Evolutionary conservation across 2,113 vertebrate genomes (phyloP), one percentile per base, ranked within the genome.

Genomic region (Nothoprocta pentlandii): DNA sequence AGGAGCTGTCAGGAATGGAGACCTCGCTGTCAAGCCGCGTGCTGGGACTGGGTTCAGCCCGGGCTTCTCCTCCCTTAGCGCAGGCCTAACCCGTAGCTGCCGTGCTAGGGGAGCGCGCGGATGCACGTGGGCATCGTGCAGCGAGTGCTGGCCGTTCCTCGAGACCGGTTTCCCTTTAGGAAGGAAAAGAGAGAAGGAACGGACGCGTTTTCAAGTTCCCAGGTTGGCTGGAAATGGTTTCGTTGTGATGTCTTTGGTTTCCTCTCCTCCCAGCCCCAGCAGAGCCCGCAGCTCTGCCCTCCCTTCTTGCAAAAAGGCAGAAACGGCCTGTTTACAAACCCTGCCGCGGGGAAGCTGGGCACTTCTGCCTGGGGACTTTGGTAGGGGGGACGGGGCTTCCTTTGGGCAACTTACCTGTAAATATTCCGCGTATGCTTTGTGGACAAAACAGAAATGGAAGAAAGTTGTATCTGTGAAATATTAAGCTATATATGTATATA

Each of bases 401-500:
- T 26, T 21, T 9, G 84, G 59, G 92, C 59, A 30, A 77, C 89
- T 90, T 67, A 87, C 3, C 66, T 96, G 85, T 97, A 95, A 94
- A 96, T 88, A 90, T 6, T 73, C 83, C 89, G 83, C 90, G 82
- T 88, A 56, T 58, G 91, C 87, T 95, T 92, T 70, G 17, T 69
- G 85, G 91, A 63, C 85, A 90, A 88, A 94, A 85, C 76, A 30
- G 32, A 94, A 78, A 44, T 36, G 83, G 87, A 74, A 77, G 74
- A 59, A 89, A 88, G 80, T 23, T 94, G 67, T 95, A 91, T 77
- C 90, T 96, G 76, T 95, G 95, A 93, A 95, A 61, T 89, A 75
- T 39, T 67, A 86, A 97, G 87, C 91, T 96, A 16, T 92, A 67
- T 93, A 54, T 97, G 87, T 96, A 91, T 77, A 87, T 89, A 97